Evolutionary conservation across 2,113 vertebrate species (phyloP).

Genomic region (Catharus bicknelli): DNA sequence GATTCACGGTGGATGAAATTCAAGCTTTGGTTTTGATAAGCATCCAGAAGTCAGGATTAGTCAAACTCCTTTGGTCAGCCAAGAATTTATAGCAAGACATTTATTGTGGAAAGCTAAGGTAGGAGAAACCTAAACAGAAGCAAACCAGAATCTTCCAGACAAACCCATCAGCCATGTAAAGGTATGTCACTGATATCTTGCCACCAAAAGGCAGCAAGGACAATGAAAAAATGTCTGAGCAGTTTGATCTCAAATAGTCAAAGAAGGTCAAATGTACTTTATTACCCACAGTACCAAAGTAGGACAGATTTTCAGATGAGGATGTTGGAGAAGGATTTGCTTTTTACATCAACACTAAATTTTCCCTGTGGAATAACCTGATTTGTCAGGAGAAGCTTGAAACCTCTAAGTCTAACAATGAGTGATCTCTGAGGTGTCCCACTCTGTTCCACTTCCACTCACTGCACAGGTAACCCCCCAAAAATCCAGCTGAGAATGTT

Average conservation of each 20-base stretch:
- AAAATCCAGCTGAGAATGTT: not conserved
- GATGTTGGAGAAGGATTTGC: not conserved
- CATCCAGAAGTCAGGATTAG: conserved; percentile 48
- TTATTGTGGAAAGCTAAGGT: conserved; percentile 19
- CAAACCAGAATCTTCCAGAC: not conserved
- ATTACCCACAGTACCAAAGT: not conserved
- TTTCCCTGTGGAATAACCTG: not conserved
- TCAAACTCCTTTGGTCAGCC: conserved; percentile 40
- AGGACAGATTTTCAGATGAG: not conserved
- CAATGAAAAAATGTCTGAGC: not conserved
- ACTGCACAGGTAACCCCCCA: not conserved
- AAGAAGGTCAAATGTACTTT: not conserved
- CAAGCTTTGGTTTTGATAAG: conserved; percentile 60
- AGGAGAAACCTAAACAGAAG: not conserved
- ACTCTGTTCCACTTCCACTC: not conserved
- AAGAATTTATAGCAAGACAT: conserved; percentile 44
- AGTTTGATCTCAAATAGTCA: not conserved
- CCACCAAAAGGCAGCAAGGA: not conserved
- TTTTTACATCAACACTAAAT: not conserved
- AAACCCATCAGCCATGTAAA: not conserved
- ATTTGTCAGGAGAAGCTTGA: not conserved
- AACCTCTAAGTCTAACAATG: not conserved
- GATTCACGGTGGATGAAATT: conserved; percentile 45
- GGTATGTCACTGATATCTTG: not conserved
- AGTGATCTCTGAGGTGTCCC: not conserved